A percentile compares a stretch with the other conserved stretches of the same genome.
Evolutionary conservation across 2,113 vertebrate species (phyloP).

Genomic region (Acrocephalus arundinaceus): DNA sequence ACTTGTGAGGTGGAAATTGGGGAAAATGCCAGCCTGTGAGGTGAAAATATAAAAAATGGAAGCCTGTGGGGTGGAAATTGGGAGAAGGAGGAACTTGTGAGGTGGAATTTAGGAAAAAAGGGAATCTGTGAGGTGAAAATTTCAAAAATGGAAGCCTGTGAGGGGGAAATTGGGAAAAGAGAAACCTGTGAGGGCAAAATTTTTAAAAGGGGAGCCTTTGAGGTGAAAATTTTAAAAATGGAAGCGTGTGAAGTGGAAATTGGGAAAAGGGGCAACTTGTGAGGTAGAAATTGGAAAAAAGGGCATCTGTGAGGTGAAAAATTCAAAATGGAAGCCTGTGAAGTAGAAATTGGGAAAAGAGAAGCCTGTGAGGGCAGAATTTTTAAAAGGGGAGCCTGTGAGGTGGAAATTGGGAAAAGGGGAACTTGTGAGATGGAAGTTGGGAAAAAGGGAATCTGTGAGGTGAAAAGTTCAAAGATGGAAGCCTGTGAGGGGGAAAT

Average conservation of each 20-base stretch:
- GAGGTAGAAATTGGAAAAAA: neutral
- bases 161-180: neutral
- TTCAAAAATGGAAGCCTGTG: too few species aligned
- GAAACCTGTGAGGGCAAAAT: accelerated
- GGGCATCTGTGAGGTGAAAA: neutral
- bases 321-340: neutral
- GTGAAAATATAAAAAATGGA: too few species aligned
- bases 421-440: neutral
- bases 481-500: too few species aligned
- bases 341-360: neutral
- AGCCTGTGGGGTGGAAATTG: too few species aligned
- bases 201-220: accelerated
- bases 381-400: neutral
- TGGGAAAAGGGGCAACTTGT: neutral
- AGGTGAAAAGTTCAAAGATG: too few species aligned
- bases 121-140: neutral
- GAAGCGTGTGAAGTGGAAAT: accelerated
- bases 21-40: too few species aligned
- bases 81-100: neutral
- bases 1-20: neutral
- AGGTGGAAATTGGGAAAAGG: neutral
- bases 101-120: too few species aligned
- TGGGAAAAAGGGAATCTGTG: accelerated
- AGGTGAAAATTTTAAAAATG: neutral
- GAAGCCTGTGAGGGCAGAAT: neutral